Evolutionary conservation across 2,888 invertebrate species (phyloP).

Genomic region (Byasa hedistus): DNA sequence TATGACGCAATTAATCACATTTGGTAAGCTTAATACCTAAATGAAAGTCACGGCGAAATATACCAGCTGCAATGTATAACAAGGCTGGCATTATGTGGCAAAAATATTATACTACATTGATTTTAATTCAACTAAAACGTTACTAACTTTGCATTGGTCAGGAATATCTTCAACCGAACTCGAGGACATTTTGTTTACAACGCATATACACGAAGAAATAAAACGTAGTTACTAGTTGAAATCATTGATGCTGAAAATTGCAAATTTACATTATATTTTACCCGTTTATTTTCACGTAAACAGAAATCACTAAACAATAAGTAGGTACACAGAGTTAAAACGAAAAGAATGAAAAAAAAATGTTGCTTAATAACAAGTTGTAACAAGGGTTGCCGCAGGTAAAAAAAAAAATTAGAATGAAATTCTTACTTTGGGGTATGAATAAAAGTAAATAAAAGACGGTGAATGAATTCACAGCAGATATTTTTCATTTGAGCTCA

Average conservation of each 20-base stretch:
- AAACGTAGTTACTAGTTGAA: constrained; percentile 16
- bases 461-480: too few species aligned
- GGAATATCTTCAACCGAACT: constrained; percentile 71
- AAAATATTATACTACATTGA: constrained; percentile 36
- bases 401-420: too few species aligned
- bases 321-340: constrained; percentile 10
- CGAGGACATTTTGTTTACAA: constrained; percentile 57
- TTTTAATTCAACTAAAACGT: constrained; percentile 38
- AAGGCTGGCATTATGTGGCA: constrained; percentile 14
- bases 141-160: constrained; percentile 66
- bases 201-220: constrained; percentile 25
- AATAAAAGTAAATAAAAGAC: too few species aligned
- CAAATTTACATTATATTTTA: constrained; percentile 21
- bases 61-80: neutral
- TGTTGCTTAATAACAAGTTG: neutral
- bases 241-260: constrained; percentile 12
- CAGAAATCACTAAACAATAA: constrained; percentile 26
- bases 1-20: constrained; percentile 23
- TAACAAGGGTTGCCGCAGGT: neutral
- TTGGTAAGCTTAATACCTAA: constrained; percentile 2
- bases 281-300: constrained; percentile 23
- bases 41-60: neutral
- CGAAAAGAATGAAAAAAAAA: constrained; percentile 11
- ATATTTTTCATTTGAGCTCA: too few species aligned
- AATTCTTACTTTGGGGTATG: too few species aligned